Base-by-base conservation (phyloP, 2,888 invertebrate species). In the Troilus luridus region DNA sequence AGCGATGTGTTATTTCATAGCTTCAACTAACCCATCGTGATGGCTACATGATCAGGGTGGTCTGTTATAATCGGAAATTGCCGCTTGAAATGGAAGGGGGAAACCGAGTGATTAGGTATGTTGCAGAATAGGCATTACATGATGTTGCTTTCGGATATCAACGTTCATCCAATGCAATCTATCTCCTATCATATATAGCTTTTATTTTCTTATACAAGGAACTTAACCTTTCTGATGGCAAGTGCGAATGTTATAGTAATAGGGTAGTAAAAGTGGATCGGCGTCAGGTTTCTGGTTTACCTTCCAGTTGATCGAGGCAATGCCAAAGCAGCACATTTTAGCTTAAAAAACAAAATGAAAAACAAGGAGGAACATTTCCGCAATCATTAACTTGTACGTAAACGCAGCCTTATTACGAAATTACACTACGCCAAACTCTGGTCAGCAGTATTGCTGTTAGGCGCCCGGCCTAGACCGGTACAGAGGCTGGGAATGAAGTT, bases 11-110 rank as follows among this genome's bases (percentile, higher is more conserved):
- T 77, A 77, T 77, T 77, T 77, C 72, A 77, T 24, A 9, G 72
- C 17, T 41, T 77, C 72, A 17, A 41, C 12, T 41, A 24, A 7
- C 41, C 27, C 41, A 77, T 77, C 72, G 17, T 19, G 27, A 1
- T 19, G 14, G 14, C 64, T 11, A 24, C 11, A 64, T 24, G 1
- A 77, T 1, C 17, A 8, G 14, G 41, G 14, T 77, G 41, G 72
- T 77, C 72, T 77, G 72, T 77, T 77, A 77, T 41, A 19, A 77
- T 77, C 72, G 27, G 72, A 77, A 77, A 77, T 77, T 27, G 41
- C 72, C 72, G 41, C 72, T 77, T 41, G 17, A 77, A 77, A 41
- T 41, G 72, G 72, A 17, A 41, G 27, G 72, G 41, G 72, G 5
- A 41, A 7, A 17, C 41, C 10, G 72, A 41, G 41, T 41, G 41